A percentile compares a stretch with the other conserved stretches of the same genome.
Evolutionary conservation across 2,113 vertebrate species (phyloP).

Genomic region (Ornithorhynchus anatinus): DNA sequence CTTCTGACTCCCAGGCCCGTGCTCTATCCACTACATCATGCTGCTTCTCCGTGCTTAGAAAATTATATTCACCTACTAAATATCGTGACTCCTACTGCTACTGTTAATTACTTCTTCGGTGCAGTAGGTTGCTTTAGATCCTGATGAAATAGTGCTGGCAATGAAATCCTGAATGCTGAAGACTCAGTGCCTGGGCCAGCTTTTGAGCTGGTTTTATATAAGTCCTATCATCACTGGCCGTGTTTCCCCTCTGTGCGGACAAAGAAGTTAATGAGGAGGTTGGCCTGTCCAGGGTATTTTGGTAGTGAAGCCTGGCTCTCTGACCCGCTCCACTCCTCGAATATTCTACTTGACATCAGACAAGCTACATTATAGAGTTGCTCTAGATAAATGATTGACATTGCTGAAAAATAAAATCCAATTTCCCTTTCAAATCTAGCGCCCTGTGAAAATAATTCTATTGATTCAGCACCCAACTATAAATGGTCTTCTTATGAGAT

Average conservation of each 20-base stretch:
- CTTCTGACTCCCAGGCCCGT: too few relatives aligned
- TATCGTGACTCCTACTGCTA: too few relatives aligned
- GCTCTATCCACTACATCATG: too few relatives aligned
- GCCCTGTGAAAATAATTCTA: background rate
- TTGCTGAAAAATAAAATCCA: background rate
- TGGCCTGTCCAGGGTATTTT: slow-evolving; percentile 24
- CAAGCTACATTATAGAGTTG: background rate
- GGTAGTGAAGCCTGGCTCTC: slow-evolving; percentile 1
- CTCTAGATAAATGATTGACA: background rate
- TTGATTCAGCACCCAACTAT: background rate
- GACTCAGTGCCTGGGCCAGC: background rate
- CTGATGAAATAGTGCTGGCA: slow-evolving; percentile 14
- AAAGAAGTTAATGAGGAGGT: slow-evolving; percentile 42
- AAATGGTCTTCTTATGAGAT: background rate
- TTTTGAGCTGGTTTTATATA: slow-evolving; percentile 20
- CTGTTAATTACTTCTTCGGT: too few relatives aligned
- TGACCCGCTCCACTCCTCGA: background rate
- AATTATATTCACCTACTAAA: too few relatives aligned
- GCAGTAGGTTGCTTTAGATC: slow-evolving; percentile 18
- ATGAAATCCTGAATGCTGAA: too few relatives aligned
- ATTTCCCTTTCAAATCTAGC: background rate
- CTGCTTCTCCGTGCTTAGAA: too few relatives aligned
- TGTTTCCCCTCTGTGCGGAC: slow-evolving; percentile 39
- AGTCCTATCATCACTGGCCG: slow-evolving; percentile 9
- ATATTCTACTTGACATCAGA: background rate